Conservation (phyloP, 2,113 vertebrate genomes). For the Perca fluviatilis region DNA sequence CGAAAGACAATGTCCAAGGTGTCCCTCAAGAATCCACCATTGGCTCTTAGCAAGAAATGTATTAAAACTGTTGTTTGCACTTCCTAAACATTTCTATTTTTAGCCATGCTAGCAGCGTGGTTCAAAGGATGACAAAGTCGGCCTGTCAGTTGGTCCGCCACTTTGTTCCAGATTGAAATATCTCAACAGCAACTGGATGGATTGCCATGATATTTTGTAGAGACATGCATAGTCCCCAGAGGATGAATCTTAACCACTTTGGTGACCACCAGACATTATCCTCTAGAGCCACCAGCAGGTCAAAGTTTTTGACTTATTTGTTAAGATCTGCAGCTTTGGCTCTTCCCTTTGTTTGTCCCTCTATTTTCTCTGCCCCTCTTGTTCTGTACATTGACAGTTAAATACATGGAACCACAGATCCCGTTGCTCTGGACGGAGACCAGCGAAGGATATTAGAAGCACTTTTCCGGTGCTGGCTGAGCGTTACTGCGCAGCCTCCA, state of each 20-base stretch:
- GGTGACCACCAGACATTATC: not conserved
- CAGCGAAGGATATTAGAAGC: too few species aligned
- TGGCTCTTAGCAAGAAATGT: not conserved
- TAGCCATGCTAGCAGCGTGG: not conserved
- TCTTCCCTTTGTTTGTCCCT: too few species aligned
- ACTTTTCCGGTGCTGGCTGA: too few species aligned
- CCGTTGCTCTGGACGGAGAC: too few species aligned
- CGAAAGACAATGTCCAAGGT: not conserved
- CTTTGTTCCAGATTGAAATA: conserved; percentile 8
- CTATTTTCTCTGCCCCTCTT: too few species aligned
- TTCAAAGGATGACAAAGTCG: not conserved
- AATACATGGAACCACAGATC: too few species aligned
- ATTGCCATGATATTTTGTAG: not conserved
- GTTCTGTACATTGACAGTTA: too few species aligned
- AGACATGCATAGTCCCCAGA: not conserved
- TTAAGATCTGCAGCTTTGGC: too few species aligned
- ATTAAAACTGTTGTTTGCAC: not conserved
- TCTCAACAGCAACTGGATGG: not conserved
- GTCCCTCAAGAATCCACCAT: not conserved
- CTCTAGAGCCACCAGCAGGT: not conserved
- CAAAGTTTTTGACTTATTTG: not conserved
- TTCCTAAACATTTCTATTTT: not conserved
- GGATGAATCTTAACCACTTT: not conserved
- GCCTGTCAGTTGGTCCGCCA: not conserved
- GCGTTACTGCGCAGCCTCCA: too few species aligned